Evolutionary conservation across 2,797 vertebrate species (phyloP).

Genomic region (Lutjanus argentimaculatus): DNA sequence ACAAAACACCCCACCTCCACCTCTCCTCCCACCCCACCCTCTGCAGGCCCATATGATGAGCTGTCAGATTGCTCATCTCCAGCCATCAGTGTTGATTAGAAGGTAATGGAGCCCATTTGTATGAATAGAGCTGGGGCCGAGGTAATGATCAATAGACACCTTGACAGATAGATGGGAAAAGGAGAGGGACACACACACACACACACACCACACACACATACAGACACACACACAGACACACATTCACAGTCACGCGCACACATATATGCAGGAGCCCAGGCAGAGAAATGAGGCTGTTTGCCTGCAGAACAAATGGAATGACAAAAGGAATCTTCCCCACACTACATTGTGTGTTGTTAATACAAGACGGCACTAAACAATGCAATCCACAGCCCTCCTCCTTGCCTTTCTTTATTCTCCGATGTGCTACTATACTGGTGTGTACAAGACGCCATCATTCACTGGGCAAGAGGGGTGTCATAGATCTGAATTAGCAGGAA

Average conservation of each 20-base stretch:
- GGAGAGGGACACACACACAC: constrained; percentile 37
- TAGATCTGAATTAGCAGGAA: constrained; percentile 73
- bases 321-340: constrained; percentile 84
- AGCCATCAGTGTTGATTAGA: constrained; percentile 85
- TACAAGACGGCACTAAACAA: constrained; percentile 84
- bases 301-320: constrained; percentile 85
- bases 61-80: constrained; percentile 84
- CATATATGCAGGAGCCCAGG: constrained; percentile 59
- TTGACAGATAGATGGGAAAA: constrained; percentile 82
- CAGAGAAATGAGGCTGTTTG: constrained; percentile 83
- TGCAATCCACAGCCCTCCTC: constrained; percentile 68
- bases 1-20: constrained; percentile 42
- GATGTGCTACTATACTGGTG: constrained; percentile 25
- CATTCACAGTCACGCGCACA: constrained; percentile 7
- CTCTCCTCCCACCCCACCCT: constrained; percentile 41
- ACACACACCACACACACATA: constrained; percentile 40
- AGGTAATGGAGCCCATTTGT: constrained; percentile 86
- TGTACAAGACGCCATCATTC: constrained; percentile 60
- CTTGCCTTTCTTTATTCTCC: constrained; percentile 56
- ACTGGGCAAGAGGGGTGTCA: constrained; percentile 50
- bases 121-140: constrained; percentile 80
- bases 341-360: constrained; percentile 79
- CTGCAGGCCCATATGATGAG: constrained; percentile 75
- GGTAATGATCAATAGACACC: constrained; percentile 86
- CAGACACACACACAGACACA: constrained; percentile 30